Evolutionary conservation across 2,113 vertebrate genomes (phyloP), one percentile per base, ranked within the genome.

Genomic region (Atlantisia rogersi): DNA sequence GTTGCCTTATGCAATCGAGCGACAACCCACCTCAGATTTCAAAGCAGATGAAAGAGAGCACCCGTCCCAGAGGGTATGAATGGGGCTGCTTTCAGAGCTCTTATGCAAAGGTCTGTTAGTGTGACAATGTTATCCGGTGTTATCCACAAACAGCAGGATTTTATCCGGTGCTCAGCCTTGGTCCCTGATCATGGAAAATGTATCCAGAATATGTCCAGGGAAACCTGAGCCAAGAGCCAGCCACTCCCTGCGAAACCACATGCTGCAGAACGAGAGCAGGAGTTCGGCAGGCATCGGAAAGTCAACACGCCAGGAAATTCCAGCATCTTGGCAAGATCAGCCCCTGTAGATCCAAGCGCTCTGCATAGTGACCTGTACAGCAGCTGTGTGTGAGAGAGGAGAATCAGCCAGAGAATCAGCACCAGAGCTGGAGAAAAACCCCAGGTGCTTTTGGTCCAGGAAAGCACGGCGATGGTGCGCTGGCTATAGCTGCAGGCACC

Each of bases 161-260:
- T 93, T 90, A 92, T 71, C 86, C 14, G 3, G 52, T 7, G 10
- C 55, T 65, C 2, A 1, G 35, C 63, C 64, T 58, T 65, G 76
- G 74, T 58, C 70, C 88, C 73, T 58, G 86, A 71, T 65, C 18
- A 1, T 28, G 76, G 94, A 85, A 94, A 95, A 95, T 17, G 58
- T 79, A 81, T 70, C 69, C 79, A 74, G 74, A 24, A 78, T 53
- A 31, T 17, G 52, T 73, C 19, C 71, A 75, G 40, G 93, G 94
- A 92, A 96, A 95, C 74, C 7, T 48, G 78, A 94, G 90, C 86
- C 31, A 6, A 25, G 32, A 21, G 94, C 4, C 82, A 46, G 95
- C 86, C 97, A 69, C 97, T 94, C 96, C 96, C 92, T 10, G 31
- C 46, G 97, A 96, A 97, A 97, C 71, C 82, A 60, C 94, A 95